These are phyloP conservation scores for Sepiola atlantica DNA, from an alignment of 2,888 invertebrate species.

Conservation along the genomic window DNA sequence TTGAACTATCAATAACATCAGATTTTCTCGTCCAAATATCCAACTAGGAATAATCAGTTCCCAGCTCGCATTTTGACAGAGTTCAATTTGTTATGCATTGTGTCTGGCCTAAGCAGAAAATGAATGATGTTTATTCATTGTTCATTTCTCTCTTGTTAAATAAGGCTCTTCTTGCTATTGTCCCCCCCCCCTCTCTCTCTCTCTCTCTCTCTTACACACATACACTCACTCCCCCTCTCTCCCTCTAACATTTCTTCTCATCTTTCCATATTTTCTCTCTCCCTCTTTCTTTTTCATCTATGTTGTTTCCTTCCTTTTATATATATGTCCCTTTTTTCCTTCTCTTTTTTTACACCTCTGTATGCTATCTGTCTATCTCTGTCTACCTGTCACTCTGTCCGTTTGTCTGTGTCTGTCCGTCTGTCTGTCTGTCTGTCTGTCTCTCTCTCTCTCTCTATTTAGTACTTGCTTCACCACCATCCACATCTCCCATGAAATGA, in stretches of 20 bases:
- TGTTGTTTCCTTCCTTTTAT: not conserved
- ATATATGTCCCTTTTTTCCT: not conserved
- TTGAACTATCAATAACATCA: no score
- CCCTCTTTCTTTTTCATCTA: not conserved
- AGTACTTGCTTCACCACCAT: not conserved
- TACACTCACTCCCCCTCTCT: not conserved
- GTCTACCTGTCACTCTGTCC: not conserved
- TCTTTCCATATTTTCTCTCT: not conserved
- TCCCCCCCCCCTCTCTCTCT: no score
- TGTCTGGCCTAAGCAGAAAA: no score
- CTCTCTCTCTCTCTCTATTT: not conserved
- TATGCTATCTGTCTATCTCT: not conserved
- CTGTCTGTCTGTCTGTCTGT: not conserved
- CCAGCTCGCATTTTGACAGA: no score
- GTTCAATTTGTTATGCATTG: no score
- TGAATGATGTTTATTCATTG: no score
- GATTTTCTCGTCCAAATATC: no score
- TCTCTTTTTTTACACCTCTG: not conserved
- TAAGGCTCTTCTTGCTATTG: no score
- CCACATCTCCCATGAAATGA: not conserved
- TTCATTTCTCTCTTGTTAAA: no score
- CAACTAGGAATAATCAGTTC: no score
- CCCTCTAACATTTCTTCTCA: not conserved
- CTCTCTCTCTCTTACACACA: no score
- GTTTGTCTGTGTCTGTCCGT: not conserved